Evolutionary conservation across 1,140 invertebrate genomes (phyloP).

Genomic region (Sitodiplosis mosellana): DNA sequence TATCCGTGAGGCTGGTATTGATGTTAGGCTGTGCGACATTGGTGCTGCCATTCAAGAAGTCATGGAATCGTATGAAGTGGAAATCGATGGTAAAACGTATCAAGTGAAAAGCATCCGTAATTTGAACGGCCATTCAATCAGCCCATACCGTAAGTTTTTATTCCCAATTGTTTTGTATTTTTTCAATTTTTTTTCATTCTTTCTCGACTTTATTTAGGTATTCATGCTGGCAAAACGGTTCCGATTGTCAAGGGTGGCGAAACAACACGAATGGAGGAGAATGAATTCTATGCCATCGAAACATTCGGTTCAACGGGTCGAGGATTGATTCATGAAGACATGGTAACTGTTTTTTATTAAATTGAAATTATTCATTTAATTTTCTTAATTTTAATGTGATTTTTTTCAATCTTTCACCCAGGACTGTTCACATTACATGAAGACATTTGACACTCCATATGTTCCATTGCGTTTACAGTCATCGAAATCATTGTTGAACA

Average conservation of each 20-base stretch:
- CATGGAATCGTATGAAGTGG: conserved; percentile 99
- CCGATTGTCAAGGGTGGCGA: conserved; percentile 99
- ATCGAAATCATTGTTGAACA: conserved; percentile 80
- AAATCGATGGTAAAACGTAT: conserved; percentile 92
- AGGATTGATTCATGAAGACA: conserved; percentile 94
- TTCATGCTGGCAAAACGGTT: conserved; percentile 98
- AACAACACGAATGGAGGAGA: conserved; percentile 94
- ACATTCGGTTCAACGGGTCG: conserved; percentile 98
- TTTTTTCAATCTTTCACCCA: too few species aligned
- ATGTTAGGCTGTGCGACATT: conserved; percentile 93
- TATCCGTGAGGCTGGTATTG: conserved; percentile 87
- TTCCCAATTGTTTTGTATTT: background rate
- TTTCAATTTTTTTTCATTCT: background rate
- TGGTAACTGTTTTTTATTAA: too few species aligned
- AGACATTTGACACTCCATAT: conserved; percentile 89
- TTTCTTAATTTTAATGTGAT: too few species aligned
- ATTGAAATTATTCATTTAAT: too few species aligned
- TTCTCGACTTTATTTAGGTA: conserved; percentile 35
- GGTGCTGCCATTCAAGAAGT: conserved; percentile 97
- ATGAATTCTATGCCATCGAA: conserved; percentile 98
- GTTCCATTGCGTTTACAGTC: conserved; percentile 78
- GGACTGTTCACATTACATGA: conserved; percentile 99
- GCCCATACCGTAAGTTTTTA: conserved; percentile 66
- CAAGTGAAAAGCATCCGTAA: conserved; percentile 96
- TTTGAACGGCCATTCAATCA: conserved; percentile 95